These are phyloP conservation scores for Chrysomallon squamiferum DNA, from an alignment of 1,140 invertebrate genomes.

Conservation along the genomic window DNA sequence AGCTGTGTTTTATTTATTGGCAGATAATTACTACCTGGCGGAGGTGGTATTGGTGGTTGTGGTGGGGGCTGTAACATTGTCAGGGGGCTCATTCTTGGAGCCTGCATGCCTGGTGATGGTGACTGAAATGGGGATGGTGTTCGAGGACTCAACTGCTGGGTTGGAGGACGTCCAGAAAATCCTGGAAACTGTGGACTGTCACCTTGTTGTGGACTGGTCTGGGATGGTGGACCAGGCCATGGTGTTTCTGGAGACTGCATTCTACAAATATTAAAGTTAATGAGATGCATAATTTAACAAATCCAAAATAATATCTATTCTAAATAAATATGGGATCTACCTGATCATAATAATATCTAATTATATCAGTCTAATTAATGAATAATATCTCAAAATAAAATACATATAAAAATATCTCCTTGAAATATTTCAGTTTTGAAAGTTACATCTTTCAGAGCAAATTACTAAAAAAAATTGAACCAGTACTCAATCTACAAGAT, in stretches of 20 bases:
- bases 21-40: too few relatives aligned
- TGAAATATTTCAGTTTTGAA: too few relatives aligned
- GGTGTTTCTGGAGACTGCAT: conserved; percentile 17
- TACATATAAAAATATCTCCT: too few relatives aligned
- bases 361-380: too few relatives aligned
- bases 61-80: conserved; percentile 30
- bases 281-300: not conserved
- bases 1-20: too few relatives aligned
- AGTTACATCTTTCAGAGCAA: too few relatives aligned
- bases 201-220: conserved; percentile 15
- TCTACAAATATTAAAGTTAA: conserved; percentile 16
- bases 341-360: too few relatives aligned
- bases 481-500: too few relatives aligned
- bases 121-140: conserved; percentile 20
- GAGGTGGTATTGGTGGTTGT: conserved; percentile 58
- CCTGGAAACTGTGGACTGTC: conserved; percentile 27
- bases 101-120: conserved; percentile 15
- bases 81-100: not conserved
- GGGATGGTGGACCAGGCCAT: conserved; percentile 17
- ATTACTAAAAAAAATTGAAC: too few relatives aligned
- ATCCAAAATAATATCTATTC: too few relatives aligned
- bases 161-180: conserved; percentile 28
- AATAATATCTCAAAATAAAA: too few relatives aligned
- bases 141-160: conserved; percentile 33
- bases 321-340: too few relatives aligned